phyloP scores from a whole-genome alignment of 2,888 invertebrate species.

The Drosophila mulleri region DNA sequence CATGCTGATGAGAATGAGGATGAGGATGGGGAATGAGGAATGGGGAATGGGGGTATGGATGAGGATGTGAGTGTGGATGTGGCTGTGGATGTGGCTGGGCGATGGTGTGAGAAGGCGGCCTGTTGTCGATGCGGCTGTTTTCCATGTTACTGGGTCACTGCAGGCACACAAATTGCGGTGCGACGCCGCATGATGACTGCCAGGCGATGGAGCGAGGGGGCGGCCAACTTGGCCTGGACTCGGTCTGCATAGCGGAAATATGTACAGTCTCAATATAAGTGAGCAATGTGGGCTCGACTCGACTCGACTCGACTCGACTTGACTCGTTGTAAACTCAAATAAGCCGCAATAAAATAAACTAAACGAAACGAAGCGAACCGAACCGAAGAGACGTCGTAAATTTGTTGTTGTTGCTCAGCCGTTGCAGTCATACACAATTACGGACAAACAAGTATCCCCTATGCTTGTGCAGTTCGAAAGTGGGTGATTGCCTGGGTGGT shows the following conservation, averaged over 20 bases:
- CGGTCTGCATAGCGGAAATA: constrained; percentile 46
- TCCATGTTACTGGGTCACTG: constrained; percentile 80
- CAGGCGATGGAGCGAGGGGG: constrained; percentile 3
- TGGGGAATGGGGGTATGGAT: constrained; percentile 5
- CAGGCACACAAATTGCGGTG: constrained; percentile 81
- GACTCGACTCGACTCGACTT: constrained; percentile 27
- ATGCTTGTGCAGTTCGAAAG: not conserved
- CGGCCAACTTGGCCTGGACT: constrained; percentile 40
- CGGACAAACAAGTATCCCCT: constrained; percentile 41
- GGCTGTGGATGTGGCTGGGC: constrained; percentile 6
- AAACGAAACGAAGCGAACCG: constrained; percentile 42
- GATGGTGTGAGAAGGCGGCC: constrained; percentile 31
- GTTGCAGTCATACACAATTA: constrained; percentile 62
- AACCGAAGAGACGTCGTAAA: constrained; percentile 49
- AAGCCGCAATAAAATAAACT: constrained; percentile 74
- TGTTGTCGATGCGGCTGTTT: constrained; percentile 73
- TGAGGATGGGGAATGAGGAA: not conserved
- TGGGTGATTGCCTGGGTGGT: not conserved
- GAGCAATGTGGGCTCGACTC: constrained; percentile 67
- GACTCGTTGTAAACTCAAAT: constrained; percentile 57
- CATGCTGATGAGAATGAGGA: constrained; percentile 14
- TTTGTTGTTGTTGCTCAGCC: constrained; percentile 38
- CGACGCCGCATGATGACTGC: constrained; percentile 62
- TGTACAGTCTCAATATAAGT: constrained; percentile 72
- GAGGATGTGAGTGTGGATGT: constrained; percentile 1